Evolutionary conservation across 2,113 vertebrate species (phyloP), one percentile per base, ranked within the genome.

Genomic region (Pica pica): DNA sequence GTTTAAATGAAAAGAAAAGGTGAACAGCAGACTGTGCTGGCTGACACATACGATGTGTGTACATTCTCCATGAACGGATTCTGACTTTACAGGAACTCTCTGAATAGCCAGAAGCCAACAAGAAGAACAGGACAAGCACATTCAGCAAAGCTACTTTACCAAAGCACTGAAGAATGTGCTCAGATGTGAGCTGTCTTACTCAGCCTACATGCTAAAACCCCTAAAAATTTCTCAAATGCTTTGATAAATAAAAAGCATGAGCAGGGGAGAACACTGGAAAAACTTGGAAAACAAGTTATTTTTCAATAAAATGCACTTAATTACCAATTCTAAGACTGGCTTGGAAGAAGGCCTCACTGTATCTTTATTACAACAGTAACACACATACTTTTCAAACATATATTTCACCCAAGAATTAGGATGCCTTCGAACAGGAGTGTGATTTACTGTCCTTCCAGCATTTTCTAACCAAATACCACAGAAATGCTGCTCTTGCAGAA

Each of bases 401-500:
- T 26, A 87, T 83, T 92, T 86, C 85, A 92, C 76, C 49, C 50
- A 89, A 74, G 26, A 89, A 67, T 37, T 91, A 67, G 35, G 77
- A 85, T 37, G 26, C 71, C 65, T 94, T 73, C 67, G 53, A 93
- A 90, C 7, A 2, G 31, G 33, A 86, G 39, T 1, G 1, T 71
- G 37, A 94, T 94, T 92, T 87, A 94, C 52, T 81, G 87, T 30
- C 46, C 50, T 74, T 92, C 65, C 49, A 87, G 73, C 27, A 94
- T 93, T 85, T 94, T 93, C 61, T 78, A 97, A 88, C 44, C 63
- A 85, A 95, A 95, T 49, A 64, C 82, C 75, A 85, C 82, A 95
- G 75, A 95, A 93, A 93, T 70, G 78, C 67, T 90, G 63, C 31
- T 93, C 70, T 87, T 94, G 61, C 69, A 97, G 93, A 90, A 96